A percentile compares a stretch with the other conserved stretches of the same genome.
Conservation (phyloP, 2,113 vertebrate species). For the Mus spicilegus region DNA sequence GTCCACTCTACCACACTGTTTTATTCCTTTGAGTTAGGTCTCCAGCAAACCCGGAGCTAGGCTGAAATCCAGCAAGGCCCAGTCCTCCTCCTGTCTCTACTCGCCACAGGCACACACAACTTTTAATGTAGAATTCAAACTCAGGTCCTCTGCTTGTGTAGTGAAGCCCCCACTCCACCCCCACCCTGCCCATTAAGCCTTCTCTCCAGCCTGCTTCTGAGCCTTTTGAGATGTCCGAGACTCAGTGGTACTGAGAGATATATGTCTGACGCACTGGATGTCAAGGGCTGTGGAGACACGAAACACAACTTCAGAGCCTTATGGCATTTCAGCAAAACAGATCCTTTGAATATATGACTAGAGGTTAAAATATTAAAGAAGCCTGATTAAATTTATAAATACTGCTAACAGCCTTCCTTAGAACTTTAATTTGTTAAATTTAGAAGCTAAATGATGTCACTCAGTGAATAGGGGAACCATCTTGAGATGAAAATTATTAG, state of each 20-base stretch:
- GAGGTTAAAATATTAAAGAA: not conserved
- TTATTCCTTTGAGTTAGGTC: not conserved
- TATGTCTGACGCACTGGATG: not conserved
- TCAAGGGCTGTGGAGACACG: not conserved
- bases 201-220: not conserved
- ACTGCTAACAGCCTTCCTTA: slow-evolving; percentile 7
- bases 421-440: slow-evolving; percentile 35
- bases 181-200: not conserved
- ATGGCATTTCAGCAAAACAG: not conserved
- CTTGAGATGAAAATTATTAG: slow-evolving; percentile 21
- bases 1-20: no score
- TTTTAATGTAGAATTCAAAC: not conserved
- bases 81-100: not conserved
- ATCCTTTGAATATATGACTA: not conserved
- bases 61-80: not conserved
- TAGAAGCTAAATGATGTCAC: slow-evolving; percentile 41
- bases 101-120: not conserved
- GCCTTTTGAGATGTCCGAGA: not conserved
- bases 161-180: not conserved
- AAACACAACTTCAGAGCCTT: not conserved
- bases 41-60: not conserved
- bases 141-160: not conserved
- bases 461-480: slow-evolving; percentile 10
- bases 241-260: not conserved
- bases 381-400: slow-evolving; percentile 27